phyloP scores from a whole-genome alignment of 2,113 vertebrate genomes.

The Pungitius pungitius region DNA sequence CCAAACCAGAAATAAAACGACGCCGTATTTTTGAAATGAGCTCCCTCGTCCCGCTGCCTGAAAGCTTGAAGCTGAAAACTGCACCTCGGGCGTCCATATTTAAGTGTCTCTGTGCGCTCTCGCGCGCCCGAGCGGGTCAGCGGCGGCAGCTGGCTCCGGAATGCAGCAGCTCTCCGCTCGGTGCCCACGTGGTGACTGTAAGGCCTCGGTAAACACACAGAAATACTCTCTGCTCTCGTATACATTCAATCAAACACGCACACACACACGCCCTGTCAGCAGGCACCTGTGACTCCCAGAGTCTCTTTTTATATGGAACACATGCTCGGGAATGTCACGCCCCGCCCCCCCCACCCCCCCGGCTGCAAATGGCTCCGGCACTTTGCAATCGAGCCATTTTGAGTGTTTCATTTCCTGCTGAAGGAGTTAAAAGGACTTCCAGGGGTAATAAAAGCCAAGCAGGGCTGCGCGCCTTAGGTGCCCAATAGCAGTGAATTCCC shows the following conservation, averaged over 20 bases:
- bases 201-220: slow-evolving; percentile 63
- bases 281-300: slow-evolving; percentile 72
- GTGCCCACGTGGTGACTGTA: slow-evolving; percentile 53
- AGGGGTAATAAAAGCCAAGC: slow-evolving; percentile 69
- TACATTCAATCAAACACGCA: slow-evolving; percentile 38
- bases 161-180: slow-evolving; percentile 50
- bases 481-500: slow-evolving; percentile 51
- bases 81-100: slow-evolving; percentile 20
- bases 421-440: slow-evolving; percentile 68
- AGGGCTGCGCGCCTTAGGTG: slow-evolving; percentile 53
- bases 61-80: not conserved
- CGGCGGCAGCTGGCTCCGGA: slow-evolving; percentile 40
- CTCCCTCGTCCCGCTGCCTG: not conserved
- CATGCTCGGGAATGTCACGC: slow-evolving; percentile 67
- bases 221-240: slow-evolving; percentile 16
- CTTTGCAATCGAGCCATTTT: slow-evolving; percentile 64
- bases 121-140: slow-evolving; percentile 13
- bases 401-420: slow-evolving; percentile 85
- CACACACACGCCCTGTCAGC: slow-evolving; percentile 42
- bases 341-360: too few relatives aligned
- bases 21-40: not conserved
- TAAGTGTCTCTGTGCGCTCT: slow-evolving; percentile 36
- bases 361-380: slow-evolving; percentile 59
- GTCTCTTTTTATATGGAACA: slow-evolving; percentile 72
- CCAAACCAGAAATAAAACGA: not conserved